Evolutionary conservation across 2,113 vertebrate genomes (phyloP).

Genomic region (Phalacrocorax brasilianus): DNA sequence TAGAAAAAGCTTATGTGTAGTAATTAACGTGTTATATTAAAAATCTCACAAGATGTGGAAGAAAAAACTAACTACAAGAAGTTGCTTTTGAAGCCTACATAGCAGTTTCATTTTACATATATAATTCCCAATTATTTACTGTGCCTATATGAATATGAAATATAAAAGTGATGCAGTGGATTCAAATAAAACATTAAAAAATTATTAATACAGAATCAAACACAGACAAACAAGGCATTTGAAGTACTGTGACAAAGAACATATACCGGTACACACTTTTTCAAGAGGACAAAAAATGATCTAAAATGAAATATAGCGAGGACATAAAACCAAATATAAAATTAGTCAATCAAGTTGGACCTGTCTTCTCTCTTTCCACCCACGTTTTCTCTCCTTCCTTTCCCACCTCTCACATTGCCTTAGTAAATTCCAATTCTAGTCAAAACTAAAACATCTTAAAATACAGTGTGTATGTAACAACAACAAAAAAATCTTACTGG

Average conservation of each 20-base stretch:
- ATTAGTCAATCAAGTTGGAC: neutral
- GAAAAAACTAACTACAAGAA: neutral
- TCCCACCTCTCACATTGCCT: neutral
- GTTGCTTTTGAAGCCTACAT: neutral
- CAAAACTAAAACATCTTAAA: neutral
- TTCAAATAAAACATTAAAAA: neutral
- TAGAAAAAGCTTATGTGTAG: neutral
- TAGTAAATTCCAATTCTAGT: neutral
- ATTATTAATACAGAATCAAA: neutral
- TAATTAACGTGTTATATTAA: neutral
- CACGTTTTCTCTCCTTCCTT: neutral
- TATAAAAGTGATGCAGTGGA: neutral
- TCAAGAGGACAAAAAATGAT: neutral
- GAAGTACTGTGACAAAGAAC: neutral
- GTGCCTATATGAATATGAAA: neutral
- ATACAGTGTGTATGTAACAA: neutral
- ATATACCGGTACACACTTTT: neutral
- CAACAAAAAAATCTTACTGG: neutral
- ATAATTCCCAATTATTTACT: neutral
- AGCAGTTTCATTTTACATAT: neutral
- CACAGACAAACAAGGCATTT: neutral
- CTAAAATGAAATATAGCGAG: neutral
- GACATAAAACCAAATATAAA: neutral
- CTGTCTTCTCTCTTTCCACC: neutral
- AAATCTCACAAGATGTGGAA: accelerated